Evolutionary conservation across 2,888 invertebrate genomes (phyloP), one percentile per base, ranked within the genome.

Genomic region (Cacoxenus indagator): DNA sequence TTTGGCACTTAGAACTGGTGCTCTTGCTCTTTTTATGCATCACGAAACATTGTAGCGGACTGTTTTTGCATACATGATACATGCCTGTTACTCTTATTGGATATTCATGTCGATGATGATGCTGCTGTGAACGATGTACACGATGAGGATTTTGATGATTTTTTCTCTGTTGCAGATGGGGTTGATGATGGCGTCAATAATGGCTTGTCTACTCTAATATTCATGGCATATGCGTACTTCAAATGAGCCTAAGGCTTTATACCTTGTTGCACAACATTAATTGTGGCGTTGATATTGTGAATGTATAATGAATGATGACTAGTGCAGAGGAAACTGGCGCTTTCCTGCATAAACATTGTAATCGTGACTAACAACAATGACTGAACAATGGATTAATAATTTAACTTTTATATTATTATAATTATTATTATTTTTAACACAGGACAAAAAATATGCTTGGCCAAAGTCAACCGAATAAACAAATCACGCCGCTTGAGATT

Each of bases 241-340:
- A 9, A 22, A 81, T 81, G 76, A 79, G 80, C 83, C 80, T 81
- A 81, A 81, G 81, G 80, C 72, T 68, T 81, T 83, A 83, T 80
- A 78, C 83, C 55, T 55, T 45, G 71, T 54, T 76, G 70, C 51
- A 22, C 29, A 78, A 69, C 75, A 83, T 82, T 83, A 80, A 80
- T 80, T 80, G 82, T 77, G 66, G 71, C 72, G 71, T 77, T 68
- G 68, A 70, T 73, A 75, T 43, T 55, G 55, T n/a, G 4, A 27
- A 14, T 27, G 26, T 67, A 6, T 37, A 37, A 37, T 37, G 14
- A 37, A 5, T 11, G 14, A 31, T 9, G 14, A 37, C 8, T 11
- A 37, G 14, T 9, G 9, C 2, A 37, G 14, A 37, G 2, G 14
- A 37, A 37, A 37, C 14, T 37, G 14, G 14, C 37, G 37, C 37